A percentile compares a stretch with the other conserved stretches of the same genome.
These are phyloP conservation scores for Tetragonisca angustula DNA, from an alignment of 2,888 invertebrate species.

Conservation along the genomic window DNA sequence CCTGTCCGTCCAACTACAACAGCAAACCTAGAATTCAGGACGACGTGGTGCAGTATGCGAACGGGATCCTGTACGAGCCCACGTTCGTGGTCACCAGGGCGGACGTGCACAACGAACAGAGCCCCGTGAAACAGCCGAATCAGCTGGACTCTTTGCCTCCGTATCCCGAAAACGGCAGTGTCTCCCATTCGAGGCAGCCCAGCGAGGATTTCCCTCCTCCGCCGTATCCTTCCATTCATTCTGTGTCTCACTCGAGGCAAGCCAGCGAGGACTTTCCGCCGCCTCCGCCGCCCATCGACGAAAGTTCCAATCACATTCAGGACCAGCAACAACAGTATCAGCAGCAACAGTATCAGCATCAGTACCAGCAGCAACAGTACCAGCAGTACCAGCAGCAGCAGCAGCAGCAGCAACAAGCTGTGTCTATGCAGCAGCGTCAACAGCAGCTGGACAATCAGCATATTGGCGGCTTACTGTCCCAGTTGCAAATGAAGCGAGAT, in stretches of 20 bases:
- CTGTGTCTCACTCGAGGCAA: constrained; percentile 92
- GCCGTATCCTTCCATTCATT: constrained; percentile 92
- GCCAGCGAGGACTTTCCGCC: constrained; percentile 96
- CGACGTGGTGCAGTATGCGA: constrained; percentile 85
- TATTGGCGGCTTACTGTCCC: constrained; percentile 78
- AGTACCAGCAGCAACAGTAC: constrained; percentile 76
- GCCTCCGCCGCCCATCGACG: constrained; percentile 92
- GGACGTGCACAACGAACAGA: constrained; percentile 93
- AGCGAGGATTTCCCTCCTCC: constrained; percentile 87
- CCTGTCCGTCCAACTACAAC: constrained; percentile 71
- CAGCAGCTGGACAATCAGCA: constrained; percentile 79
- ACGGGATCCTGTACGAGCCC: constrained; percentile 82
- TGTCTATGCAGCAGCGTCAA: constrained; percentile 63
- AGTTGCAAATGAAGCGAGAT: constrained; percentile 83
- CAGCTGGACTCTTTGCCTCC: constrained; percentile 86
- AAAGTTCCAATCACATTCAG: constrained; percentile 79
- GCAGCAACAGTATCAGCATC: constrained; percentile 51
- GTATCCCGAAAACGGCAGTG: constrained; percentile 83
- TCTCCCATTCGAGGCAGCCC: constrained; percentile 85
- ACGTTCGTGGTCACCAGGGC: constrained; percentile 91
- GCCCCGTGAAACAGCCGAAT: constrained; percentile 84
- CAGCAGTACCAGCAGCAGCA: constrained; percentile 65
- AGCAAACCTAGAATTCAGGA: constrained; percentile 81
- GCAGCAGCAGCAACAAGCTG: constrained; percentile 48
- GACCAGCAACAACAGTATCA: constrained; percentile 62